These are phyloP conservation scores for Oegoconia quadripuncta DNA, from an alignment of 2,888 invertebrate genomes.

Conservation along the genomic window DNA sequence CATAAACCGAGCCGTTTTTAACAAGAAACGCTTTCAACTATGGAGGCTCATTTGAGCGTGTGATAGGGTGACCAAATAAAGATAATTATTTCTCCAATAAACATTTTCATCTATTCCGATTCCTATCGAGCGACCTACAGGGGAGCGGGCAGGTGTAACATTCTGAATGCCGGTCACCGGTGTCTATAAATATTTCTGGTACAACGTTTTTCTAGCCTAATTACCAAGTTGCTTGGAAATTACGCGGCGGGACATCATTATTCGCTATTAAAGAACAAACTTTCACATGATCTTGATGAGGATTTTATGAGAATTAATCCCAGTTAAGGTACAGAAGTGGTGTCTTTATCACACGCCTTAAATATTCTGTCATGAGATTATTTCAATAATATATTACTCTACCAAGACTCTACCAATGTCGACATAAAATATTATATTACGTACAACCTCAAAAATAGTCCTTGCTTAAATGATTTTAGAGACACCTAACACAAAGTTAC, in stretches of 20 bases:
- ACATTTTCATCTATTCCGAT: slow-evolving; percentile 32
- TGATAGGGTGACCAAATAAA: slow-evolving; percentile 38
- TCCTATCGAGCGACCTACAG: slow-evolving; percentile 43
- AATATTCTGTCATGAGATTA: no score
- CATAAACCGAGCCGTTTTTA: slow-evolving; percentile 26
- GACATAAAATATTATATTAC: no score
- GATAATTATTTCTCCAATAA: slow-evolving; percentile 38
- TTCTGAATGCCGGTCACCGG: slow-evolving; percentile 19
- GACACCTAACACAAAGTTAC: no score
- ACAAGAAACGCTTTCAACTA: slow-evolving; percentile 28
- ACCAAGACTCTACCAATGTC: no score
- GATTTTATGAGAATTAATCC: no score
- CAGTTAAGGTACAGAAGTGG: no score
- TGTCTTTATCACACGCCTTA: no score
- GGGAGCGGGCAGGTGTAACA: slow-evolving; percentile 49
- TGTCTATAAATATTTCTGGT: slow-evolving; percentile 38
- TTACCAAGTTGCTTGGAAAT: not conserved
- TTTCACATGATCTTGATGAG: no score
- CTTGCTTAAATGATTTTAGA: no score
- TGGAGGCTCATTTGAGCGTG: slow-evolving; percentile 26
- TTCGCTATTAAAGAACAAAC: no score
- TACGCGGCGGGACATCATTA: not conserved
- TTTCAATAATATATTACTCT: no score
- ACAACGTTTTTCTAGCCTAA: slow-evolving; percentile 52
- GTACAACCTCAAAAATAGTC: no score